Conservation (phyloP, 53 echinoderm and acorn worm genomes). For the Stichopus horrens region DNA sequence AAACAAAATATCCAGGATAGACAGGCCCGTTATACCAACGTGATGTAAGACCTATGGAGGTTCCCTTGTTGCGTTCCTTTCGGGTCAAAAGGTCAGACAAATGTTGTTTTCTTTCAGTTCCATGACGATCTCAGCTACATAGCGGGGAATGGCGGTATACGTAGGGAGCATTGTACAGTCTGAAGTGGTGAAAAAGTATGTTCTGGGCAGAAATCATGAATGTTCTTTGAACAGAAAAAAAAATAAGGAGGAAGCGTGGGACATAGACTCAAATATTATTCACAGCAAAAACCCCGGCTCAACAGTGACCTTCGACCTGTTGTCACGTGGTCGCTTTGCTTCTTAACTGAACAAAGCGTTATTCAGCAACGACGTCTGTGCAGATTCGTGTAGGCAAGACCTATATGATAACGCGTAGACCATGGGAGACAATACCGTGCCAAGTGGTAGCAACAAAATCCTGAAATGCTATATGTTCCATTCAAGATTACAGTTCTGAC, state of each 20-base stretch:
- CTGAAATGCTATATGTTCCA: no score
- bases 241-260: not conserved
- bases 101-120: constrained; percentile 37
- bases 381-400: no score
- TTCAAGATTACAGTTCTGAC: no score
- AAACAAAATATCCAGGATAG: constrained; percentile 12
- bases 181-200: not conserved
- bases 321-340: not conserved
- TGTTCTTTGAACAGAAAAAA: not conserved
- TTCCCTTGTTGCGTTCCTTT: constrained; percentile 23
- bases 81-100: constrained; percentile 36
- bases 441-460: no score
- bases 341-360: not conserved
- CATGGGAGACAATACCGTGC: no score
- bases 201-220: not conserved
- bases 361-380: no score
- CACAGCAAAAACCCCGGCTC: not conserved
- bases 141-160: not conserved
- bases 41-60: constrained; percentile 16
- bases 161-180: not conserved
- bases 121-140: not conserved
- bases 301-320: not conserved
- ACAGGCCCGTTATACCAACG: constrained; percentile 15
- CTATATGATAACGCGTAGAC: no score
- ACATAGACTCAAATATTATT: no score